Conservation (phyloP, 1,140 invertebrate species). For the Drosophila sucinea region DNA sequence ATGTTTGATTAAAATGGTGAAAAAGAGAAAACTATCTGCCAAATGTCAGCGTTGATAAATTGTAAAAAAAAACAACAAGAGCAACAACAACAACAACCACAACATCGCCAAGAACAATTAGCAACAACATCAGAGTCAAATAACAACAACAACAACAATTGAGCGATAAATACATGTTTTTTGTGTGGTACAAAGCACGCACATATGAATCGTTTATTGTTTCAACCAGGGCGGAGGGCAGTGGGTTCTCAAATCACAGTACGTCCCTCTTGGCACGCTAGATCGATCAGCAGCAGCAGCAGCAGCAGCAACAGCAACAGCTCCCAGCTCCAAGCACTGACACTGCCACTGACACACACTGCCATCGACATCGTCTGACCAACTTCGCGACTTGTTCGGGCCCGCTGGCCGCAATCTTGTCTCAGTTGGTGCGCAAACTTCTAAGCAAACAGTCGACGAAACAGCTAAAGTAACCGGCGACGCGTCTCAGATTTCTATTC, state of each 20-base stretch:
- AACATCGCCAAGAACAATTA: conserved; percentile 20
- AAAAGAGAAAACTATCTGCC: conserved; percentile 30
- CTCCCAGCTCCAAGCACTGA: not conserved
- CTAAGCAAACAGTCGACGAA: conserved; percentile 70
- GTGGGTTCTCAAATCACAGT: not conserved
- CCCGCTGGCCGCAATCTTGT: conserved; percentile 62
- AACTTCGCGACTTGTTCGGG: conserved; percentile 57
- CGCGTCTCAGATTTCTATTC: conserved; percentile 14
- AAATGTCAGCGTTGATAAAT: conserved; percentile 61
- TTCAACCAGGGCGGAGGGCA: not conserved
- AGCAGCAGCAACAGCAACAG: conserved; percentile 11
- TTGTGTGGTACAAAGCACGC: conserved; percentile 44
- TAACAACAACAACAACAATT: conserved; percentile 50
- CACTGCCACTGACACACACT: not conserved
- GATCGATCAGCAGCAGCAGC: conserved; percentile 51
- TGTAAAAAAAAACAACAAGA: conserved; percentile 45
- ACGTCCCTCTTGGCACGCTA: conserved; percentile 37
- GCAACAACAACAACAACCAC: conserved; percentile 27
- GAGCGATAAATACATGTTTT: conserved; percentile 67
- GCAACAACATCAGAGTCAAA: conserved; percentile 44
- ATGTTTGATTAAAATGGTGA: conserved; percentile 37
- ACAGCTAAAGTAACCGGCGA: conserved; percentile 18
- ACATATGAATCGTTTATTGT: conserved; percentile 24
- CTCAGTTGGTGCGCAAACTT: conserved; percentile 73
- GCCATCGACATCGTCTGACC: conserved; percentile 25